Percentiles rank a stretch among this genome's conserved stretches.
Conservation (phyloP, 2,797 vertebrate species). For the Clarias platycephalus region DNA sequence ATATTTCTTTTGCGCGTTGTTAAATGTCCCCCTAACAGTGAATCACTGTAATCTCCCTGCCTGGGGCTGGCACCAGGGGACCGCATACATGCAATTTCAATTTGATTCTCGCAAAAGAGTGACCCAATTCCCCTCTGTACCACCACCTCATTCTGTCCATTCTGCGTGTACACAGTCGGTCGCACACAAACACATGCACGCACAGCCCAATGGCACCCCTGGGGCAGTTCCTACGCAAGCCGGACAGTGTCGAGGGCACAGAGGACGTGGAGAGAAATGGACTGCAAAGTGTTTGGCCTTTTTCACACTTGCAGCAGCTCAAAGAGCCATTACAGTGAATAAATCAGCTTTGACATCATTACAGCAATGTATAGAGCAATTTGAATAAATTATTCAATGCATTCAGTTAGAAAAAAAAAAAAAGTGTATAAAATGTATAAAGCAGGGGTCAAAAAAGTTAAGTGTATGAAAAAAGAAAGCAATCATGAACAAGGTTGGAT, state of each 20-base stretch:
- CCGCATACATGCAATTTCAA: constrained; percentile 50
- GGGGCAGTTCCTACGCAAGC: constrained; percentile 40
- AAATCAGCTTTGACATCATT: constrained; percentile 28
- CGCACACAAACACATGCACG: constrained; percentile 15
- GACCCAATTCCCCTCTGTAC: constrained; percentile 32
- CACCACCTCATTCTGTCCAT: constrained; percentile 29
- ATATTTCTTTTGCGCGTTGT: constrained; percentile 36
- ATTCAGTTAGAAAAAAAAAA: background rate
- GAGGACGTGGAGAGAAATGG: constrained; percentile 35
- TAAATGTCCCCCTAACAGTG: constrained; percentile 55
- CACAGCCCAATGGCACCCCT: constrained; percentile 43
- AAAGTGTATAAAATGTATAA: background rate
- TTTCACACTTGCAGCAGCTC: constrained; percentile 23
- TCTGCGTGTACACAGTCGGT: constrained; percentile 18
- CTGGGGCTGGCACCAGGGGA: constrained; percentile 28
- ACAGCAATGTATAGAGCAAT: background rate
- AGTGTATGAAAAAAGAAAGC: background rate
- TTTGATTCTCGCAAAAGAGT: constrained; percentile 27
- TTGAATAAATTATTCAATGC: constrained; percentile 34
- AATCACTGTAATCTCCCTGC: constrained; percentile 48
- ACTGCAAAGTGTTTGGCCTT: constrained; percentile 19
- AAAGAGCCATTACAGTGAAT: constrained; percentile 8
- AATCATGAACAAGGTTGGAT: background rate
- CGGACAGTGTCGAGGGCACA: constrained; percentile 17
- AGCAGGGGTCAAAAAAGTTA: background rate